These are phyloP conservation scores for Liasis olivaceus DNA, from an alignment of 2,797 vertebrate species.

Conservation along the genomic window DNA sequence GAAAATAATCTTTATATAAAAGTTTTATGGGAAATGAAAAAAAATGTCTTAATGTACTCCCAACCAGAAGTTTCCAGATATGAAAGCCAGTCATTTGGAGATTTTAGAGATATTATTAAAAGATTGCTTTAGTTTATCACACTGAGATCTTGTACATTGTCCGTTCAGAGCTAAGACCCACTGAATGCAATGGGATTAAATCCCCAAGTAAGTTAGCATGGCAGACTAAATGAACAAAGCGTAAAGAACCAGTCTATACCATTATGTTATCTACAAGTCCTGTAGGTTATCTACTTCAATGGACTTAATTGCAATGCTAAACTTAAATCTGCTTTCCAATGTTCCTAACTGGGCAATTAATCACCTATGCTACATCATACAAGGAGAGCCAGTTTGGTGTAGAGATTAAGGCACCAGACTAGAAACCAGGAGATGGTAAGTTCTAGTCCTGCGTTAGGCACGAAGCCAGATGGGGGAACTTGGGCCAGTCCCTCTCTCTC, in stretches of 20 bases:
- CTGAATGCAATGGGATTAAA: neutral
- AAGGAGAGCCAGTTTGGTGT: neutral
- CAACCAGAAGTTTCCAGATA: constrained; percentile 12
- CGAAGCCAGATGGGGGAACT: neutral
- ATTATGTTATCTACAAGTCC: neutral
- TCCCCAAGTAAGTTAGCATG: neutral
- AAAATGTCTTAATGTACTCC: constrained; percentile 19
- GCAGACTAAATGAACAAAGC: neutral
- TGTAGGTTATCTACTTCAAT: neutral
- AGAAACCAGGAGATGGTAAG: neutral
- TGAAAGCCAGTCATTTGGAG: neutral
- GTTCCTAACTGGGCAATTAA: neutral
- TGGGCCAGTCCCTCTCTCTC: neutral
- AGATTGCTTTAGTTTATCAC: neutral
- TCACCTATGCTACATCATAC: neutral
- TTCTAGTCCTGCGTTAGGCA: neutral
- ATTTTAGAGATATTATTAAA: neutral
- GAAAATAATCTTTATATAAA: constrained; percentile 38
- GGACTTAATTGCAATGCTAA: neutral
- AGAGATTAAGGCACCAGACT: neutral
- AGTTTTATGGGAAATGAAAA: constrained; percentile 44
- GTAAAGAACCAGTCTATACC: neutral
- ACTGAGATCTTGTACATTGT: neutral
- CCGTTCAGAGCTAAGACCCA: neutral
- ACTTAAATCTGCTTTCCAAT: neutral